Conservation (phyloP, 2,113 vertebrate species). For the Dermatemys mawii region DNA sequence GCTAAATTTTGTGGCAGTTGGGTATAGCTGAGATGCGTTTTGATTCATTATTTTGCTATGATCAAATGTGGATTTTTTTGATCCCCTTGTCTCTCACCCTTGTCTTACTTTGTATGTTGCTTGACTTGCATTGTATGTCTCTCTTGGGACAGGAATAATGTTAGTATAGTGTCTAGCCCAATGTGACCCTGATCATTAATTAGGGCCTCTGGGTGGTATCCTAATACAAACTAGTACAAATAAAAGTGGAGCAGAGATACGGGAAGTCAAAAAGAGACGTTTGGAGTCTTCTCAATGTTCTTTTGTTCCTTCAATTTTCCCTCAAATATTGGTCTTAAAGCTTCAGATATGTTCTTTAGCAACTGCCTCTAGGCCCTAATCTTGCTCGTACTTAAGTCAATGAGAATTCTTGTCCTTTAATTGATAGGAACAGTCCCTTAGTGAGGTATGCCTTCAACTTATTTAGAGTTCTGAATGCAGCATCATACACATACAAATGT, state of each 20-base stretch:
- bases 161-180: not conserved
- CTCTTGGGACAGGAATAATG: not conserved
- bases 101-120: not conserved
- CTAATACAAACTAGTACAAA: not conserved
- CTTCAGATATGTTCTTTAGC: not conserved
- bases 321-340: not conserved
- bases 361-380: not conserved
- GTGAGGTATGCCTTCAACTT: not conserved
- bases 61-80: not conserved
- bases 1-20: not conserved
- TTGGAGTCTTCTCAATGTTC: not conserved
- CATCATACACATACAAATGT: not conserved
- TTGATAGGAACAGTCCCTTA: not conserved
- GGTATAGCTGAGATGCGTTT: not conserved
- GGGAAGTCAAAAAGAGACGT: not conserved
- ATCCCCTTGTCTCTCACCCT: not conserved
- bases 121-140: not conserved
- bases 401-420: not conserved
- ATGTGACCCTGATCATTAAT: not conserved
- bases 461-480: not conserved
- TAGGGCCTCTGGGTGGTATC: not conserved
- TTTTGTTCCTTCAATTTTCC: not conserved
- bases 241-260: not conserved
- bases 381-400: not conserved
- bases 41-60: not conserved